These are phyloP conservation scores for Macroteleia sp. DNA, from an alignment of 2,888 invertebrate species.

Conservation along the genomic window DNA sequence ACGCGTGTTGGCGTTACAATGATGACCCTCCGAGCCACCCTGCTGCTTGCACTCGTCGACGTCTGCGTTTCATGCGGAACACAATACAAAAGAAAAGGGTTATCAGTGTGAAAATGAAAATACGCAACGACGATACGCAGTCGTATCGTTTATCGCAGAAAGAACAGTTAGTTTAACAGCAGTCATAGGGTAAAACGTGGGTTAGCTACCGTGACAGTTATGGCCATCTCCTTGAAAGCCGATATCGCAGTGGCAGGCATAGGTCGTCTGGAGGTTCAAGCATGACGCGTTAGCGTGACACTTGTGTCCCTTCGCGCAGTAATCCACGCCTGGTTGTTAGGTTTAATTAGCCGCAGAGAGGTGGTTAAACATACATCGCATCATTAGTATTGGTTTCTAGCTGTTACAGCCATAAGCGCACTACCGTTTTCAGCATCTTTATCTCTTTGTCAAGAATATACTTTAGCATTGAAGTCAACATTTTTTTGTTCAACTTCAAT, in stretches of 20 bases:
- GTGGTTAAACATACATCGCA: conserved; percentile 67
- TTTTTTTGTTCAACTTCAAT: not conserved
- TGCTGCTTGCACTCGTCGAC: conserved; percentile 93
- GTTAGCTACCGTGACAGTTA: conserved; percentile 88
- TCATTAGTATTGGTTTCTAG: conserved; percentile 48
- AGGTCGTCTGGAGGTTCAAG: conserved; percentile 95
- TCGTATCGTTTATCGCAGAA: conserved; percentile 25
- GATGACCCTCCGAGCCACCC: conserved; percentile 91
- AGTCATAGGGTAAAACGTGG: conserved; percentile 41
- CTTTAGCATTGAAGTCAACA: not conserved
- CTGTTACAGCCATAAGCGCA: conserved; percentile 8
- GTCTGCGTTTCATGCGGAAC: conserved; percentile 85
- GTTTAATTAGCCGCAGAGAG: conserved; percentile 73
- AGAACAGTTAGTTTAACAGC: conserved; percentile 39
- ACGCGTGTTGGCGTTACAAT: conserved; percentile 92
- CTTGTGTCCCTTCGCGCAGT: conserved; percentile 94
- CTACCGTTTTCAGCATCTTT: conserved; percentile 12
- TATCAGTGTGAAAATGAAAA: conserved; percentile 20
- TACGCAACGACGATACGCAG: conserved; percentile 16
- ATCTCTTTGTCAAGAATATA: conserved; percentile 13
- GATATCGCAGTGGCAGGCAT: conserved; percentile 94
- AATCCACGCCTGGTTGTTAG: conserved; percentile 90
- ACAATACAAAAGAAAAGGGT: conserved; percentile 23
- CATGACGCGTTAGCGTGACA: conserved; percentile 96
- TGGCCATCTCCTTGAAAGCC: conserved; percentile 95